These are phyloP conservation scores for Sinopyrophorus schimmeli DNA, from an alignment of 2,888 invertebrate genomes.

Conservation along the genomic window DNA sequence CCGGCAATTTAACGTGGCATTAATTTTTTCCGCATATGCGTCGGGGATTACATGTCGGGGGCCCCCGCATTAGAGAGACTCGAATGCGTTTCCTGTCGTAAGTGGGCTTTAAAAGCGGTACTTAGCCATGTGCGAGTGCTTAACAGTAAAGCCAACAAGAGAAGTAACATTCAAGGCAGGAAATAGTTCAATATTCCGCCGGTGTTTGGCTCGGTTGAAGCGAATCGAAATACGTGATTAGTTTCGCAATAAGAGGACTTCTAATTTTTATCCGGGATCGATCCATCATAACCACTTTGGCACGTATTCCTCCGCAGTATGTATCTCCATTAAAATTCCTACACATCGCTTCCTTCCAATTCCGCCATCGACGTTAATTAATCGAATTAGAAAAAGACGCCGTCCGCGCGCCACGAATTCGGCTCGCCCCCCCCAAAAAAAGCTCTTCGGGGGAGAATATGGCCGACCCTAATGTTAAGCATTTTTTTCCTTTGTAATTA, in stretches of 20 bases:
- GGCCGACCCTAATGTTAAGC: no score
- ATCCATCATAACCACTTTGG: constrained; percentile 29
- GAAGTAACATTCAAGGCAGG: constrained; percentile 30
- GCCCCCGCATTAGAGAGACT: constrained; percentile 27
- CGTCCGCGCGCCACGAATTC: no score
- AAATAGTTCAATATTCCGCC: constrained; percentile 40
- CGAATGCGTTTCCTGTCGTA: constrained; percentile 29
- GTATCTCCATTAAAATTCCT: constrained; percentile 20
- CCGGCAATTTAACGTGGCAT: constrained; percentile 20
- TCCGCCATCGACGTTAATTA: constrained; percentile 1
- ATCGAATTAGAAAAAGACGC: neutral
- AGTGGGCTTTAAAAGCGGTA: constrained; percentile 30
- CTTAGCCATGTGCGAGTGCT: constrained; percentile 33
- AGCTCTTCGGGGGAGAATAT: no score
- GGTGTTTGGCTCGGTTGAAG: constrained; percentile 37
- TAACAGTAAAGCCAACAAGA: constrained; percentile 26
- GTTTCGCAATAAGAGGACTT: constrained; percentile 35
- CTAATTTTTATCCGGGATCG: constrained; percentile 34
- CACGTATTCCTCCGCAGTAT: constrained; percentile 22
- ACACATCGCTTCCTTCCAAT: neutral
- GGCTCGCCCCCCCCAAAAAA: no score
- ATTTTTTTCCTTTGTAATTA: constrained; percentile 23
- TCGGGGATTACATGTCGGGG: constrained; percentile 21
- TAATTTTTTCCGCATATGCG: constrained; percentile 22
- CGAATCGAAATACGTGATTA: constrained; percentile 42